A percentile compares a stretch with the other conserved stretches of the same genome.
phyloP scores from a whole-genome alignment of 1,140 invertebrate genomes.

The Caenorhabditis latens region DNA sequence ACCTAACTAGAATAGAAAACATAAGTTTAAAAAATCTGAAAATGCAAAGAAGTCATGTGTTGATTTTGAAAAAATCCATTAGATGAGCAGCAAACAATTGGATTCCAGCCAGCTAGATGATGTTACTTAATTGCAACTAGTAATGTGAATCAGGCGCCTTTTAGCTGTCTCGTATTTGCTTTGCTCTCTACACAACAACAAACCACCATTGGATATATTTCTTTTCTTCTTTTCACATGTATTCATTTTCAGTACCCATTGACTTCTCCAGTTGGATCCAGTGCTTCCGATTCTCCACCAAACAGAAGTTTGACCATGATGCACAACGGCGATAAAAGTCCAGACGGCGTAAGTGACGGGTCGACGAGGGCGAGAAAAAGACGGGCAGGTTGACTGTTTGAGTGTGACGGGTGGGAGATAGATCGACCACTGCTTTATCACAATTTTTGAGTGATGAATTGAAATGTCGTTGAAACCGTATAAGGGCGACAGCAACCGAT shows the following conservation, averaged over 20 bases:
- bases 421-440: neutral
- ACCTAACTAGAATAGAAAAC: neutral
- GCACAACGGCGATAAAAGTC: slow-evolving; percentile 44
- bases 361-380: neutral
- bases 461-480: slow-evolving; percentile 27
- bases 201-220: too few species aligned
- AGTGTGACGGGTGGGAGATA: neutral
- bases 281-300: slow-evolving; percentile 61
- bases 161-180: too few species aligned
- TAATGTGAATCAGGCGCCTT: neutral
- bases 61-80: neutral
- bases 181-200: too few species aligned
- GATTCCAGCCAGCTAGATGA: neutral
- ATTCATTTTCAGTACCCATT: slow-evolving; percentile 58
- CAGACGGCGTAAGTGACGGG: slow-evolving; percentile 24
- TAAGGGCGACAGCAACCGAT: neutral
- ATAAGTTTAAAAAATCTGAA: neutral
- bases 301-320: slow-evolving; percentile 42
- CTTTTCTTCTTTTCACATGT: neutral
- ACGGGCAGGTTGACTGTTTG: neutral
- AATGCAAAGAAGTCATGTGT: neutral
- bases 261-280: slow-evolving; percentile 62
- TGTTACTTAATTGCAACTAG: neutral
- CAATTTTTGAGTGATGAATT: slow-evolving; percentile 30
- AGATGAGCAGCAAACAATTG: neutral